A percentile compares a stretch with the other conserved stretches of the same genome.
phyloP scores from a whole-genome alignment of 2,888 invertebrate genomes.

The Tipula unca region DNA sequence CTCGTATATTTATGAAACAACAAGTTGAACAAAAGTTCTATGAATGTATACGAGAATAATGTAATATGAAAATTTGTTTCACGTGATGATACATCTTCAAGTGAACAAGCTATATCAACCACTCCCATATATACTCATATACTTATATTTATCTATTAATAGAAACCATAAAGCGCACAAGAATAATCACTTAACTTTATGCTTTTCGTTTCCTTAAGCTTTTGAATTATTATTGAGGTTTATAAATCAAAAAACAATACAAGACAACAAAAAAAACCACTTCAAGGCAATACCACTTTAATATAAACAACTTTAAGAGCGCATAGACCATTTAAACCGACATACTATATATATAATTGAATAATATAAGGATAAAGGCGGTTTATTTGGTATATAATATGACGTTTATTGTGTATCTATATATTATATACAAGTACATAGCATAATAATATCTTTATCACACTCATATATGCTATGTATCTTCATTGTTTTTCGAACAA shows the following conservation, averaged over 20 bases:
- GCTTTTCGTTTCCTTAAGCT: neutral
- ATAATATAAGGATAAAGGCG: neutral
- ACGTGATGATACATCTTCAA: neutral
- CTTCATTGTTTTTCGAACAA: neutral
- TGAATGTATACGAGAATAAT: neutral
- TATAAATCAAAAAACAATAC: neutral
- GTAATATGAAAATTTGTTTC: neutral
- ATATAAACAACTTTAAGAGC: neutral
- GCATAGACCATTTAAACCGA: neutral
- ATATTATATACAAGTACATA: neutral
- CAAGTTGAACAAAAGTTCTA: neutral
- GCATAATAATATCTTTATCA: neutral
- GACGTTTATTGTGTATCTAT: neutral
- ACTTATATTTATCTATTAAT: neutral
- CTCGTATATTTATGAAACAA: neutral
- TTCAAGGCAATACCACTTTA: neutral
- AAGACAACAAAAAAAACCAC: neutral
- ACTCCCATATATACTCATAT: neutral
- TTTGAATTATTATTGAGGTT: neutral
- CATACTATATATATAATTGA: neutral
- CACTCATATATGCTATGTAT: neutral
- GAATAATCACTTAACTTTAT: slow-evolving; percentile 4
- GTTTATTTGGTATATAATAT: neutral
- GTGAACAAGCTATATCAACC: neutral
- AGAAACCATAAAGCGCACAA: neutral